Evolutionary conservation across 2,797 vertebrate species (phyloP).

Genomic region (Crossoptilon crossoptilon): DNA sequence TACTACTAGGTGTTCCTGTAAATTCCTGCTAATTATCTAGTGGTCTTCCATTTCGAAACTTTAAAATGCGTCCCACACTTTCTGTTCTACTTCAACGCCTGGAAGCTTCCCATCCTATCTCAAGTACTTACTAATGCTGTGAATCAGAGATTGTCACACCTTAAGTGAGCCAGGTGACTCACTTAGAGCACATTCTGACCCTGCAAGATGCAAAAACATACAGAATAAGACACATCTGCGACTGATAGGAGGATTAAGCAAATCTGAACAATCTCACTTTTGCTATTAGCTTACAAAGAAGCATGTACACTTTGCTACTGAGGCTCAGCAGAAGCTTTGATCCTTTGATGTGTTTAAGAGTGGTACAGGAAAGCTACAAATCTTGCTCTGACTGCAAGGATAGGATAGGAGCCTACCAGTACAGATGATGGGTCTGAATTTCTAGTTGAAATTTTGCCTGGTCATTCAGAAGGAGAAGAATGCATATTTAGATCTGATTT

Average conservation of each 20-base stretch:
- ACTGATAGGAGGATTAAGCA: neutral
- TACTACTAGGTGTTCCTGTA: neutral
- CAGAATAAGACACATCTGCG: neutral
- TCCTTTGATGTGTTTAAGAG: neutral
- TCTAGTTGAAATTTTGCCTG: neutral
- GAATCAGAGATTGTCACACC: rapidly evolving
- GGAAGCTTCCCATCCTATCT: rapidly evolving
- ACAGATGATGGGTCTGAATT: neutral
- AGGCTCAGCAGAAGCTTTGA: neutral
- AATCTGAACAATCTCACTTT: neutral
- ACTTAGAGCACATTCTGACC: neutral
- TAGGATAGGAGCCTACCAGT: neutral
- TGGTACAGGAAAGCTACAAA: neutral
- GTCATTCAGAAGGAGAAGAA: neutral
- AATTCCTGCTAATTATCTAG: neutral
- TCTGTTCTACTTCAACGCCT: neutral
- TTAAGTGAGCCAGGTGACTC: neutral
- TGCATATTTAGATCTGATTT: neutral
- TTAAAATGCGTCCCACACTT: neutral
- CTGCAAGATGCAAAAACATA: neutral
- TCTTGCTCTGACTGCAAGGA: neutral
- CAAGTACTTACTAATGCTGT: rapidly evolving
- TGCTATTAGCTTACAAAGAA: neutral
- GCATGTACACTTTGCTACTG: neutral
- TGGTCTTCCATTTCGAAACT: neutral